phyloP scores from a whole-genome alignment of 1,140 invertebrate species.

The Hyles euphorbiae region DNA sequence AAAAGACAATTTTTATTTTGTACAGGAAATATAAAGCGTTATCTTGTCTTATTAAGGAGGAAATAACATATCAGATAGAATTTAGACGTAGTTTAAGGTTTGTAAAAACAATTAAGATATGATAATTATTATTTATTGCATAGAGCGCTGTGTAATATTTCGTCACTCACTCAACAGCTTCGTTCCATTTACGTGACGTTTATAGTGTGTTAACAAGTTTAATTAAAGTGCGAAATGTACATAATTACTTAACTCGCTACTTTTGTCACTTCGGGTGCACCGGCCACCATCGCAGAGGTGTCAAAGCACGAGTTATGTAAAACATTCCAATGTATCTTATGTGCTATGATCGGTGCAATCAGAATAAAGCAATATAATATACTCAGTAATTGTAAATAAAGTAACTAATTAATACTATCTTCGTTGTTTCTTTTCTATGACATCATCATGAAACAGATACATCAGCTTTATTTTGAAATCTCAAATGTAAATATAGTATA shows the following conservation, averaged over 20 bases:
- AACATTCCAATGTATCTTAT: neutral
- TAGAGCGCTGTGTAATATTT: slow-evolving; percentile 7
- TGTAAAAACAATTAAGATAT: neutral
- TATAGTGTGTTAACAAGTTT: slow-evolving; percentile 50
- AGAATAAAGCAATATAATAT: neutral
- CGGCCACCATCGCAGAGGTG: slow-evolving; percentile 25
- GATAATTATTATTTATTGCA: neutral
- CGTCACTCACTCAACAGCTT: slow-evolving; percentile 1
- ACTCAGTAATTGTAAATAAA: too few species aligned
- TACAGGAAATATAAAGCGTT: too few species aligned
- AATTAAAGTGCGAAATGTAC: slow-evolving; percentile 49
- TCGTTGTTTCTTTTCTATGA: too few species aligned
- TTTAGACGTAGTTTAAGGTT: neutral
- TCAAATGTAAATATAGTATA: too few species aligned
- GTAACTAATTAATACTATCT: too few species aligned
- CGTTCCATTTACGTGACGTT: slow-evolving; percentile 33
- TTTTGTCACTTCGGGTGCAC: slow-evolving; percentile 38
- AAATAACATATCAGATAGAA: too few species aligned
- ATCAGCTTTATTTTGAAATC: too few species aligned
- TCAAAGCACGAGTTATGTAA: slow-evolving; percentile 18
- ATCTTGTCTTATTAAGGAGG: too few species aligned
- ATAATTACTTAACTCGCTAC: slow-evolving; percentile 50
- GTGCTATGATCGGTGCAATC: neutral
- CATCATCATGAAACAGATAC: too few species aligned
- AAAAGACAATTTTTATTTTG: too few species aligned